These are phyloP conservation scores for Xanthostigma xanthostigma DNA, from an alignment of 2,888 invertebrate genomes.

Conservation along the genomic window DNA sequence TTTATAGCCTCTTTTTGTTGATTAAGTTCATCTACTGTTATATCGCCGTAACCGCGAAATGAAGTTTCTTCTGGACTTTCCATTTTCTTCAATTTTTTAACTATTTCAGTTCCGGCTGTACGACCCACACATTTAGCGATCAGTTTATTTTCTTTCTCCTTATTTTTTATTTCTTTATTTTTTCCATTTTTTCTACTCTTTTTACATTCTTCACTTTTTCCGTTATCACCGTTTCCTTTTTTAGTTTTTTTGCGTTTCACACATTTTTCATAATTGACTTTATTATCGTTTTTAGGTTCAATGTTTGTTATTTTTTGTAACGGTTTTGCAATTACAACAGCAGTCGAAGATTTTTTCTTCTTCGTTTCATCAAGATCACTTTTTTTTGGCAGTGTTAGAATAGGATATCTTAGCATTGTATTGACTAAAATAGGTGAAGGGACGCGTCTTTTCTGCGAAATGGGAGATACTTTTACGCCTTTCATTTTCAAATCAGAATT, in stretches of 20 bases:
- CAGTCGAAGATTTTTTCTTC: no score
- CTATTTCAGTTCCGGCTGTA: conserved; percentile 19
- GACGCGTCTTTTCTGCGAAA: conserved; percentile 4
- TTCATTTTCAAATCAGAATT: conserved; percentile 10
- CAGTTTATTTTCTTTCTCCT: conserved; percentile 15
- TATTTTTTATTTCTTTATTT: conserved; percentile 15
- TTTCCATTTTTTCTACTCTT: conserved; percentile 18
- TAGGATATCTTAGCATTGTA: no score
- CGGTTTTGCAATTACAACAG: background rate
- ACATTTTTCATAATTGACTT: conserved; percentile 8
- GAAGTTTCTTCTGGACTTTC: conserved; percentile 12
- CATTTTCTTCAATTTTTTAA: conserved; percentile 15
- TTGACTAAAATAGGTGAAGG: background rate
- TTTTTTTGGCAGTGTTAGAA: no score
- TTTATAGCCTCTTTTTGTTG: conserved; percentile 41
- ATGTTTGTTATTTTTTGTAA: conserved; percentile 6
- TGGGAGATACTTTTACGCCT: conserved; percentile 8
- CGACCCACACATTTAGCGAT: conserved; percentile 17
- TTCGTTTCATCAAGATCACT: no score
- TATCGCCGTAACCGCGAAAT: conserved; percentile 4
- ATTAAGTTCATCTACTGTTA: conserved; percentile 33
- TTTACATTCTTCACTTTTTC: conserved; percentile 22
- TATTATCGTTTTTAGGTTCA: conserved; percentile 5
- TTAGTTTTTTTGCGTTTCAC: conserved; percentile 22
- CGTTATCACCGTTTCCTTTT: conserved; percentile 17